A percentile compares a stretch with the other conserved stretches of the same genome.
phyloP scores from a whole-genome alignment of 1,140 invertebrate genomes.

The Leptinotarsa undecemlineata region DNA sequence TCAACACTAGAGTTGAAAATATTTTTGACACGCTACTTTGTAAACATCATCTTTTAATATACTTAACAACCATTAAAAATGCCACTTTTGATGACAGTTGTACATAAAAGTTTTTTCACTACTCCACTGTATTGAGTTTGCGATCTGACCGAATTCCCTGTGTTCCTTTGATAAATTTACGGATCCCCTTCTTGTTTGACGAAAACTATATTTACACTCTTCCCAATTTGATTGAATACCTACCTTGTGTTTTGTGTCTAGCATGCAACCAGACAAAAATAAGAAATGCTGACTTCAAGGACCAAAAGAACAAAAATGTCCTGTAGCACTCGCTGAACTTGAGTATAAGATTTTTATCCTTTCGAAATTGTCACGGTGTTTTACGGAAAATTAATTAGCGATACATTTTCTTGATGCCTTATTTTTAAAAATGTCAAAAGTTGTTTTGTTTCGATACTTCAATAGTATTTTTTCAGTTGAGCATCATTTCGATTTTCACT shows the following conservation, averaged over 20 bases:
- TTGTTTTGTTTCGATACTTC: too few relatives aligned
- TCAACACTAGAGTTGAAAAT: too few relatives aligned
- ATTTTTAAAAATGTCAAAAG: too few relatives aligned
- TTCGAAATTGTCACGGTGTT: not conserved
- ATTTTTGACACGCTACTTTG: too few relatives aligned
- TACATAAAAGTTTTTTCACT: not conserved
- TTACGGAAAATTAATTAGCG: not conserved
- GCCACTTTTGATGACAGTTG: too few relatives aligned
- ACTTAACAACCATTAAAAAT: too few relatives aligned
- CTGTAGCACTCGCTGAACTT: not conserved
- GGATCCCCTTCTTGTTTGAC: constrained; percentile 31
- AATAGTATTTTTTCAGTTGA: too few relatives aligned
- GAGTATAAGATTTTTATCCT: not conserved
- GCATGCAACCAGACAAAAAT: constrained; percentile 13
- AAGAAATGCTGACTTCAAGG: constrained; percentile 15
- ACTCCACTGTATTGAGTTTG: constrained; percentile 8
- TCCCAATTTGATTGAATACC: constrained; percentile 32
- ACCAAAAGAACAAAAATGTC: not conserved
- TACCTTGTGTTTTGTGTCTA: constrained; percentile 16
- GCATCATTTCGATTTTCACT: too few relatives aligned
- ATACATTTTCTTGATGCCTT: too few relatives aligned
- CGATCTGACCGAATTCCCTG: constrained; percentile 29
- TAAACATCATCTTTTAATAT: too few relatives aligned
- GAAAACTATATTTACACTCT: constrained; percentile 36
- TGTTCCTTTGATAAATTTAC: constrained; percentile 36